phyloP scores from a whole-genome alignment of 92 coral and sea anemone species.

The Umimayanthus chanpuru region DNA sequence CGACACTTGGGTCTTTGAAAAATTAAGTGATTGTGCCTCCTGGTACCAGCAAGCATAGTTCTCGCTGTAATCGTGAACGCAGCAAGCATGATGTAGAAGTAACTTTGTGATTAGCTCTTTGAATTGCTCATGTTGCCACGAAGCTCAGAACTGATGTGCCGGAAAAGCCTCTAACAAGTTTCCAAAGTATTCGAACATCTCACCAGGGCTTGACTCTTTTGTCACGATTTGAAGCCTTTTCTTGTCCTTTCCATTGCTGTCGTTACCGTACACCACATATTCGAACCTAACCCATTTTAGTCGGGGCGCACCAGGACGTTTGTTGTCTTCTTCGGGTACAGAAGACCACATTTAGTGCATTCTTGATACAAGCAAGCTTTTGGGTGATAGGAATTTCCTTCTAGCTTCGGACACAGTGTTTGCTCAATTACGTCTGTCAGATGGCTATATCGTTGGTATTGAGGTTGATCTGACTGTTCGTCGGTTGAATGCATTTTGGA shows the following conservation, averaged over 20 bases:
- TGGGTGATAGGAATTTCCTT: neutral
- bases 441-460: constrained; percentile 12
- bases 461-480: constrained; percentile 1
- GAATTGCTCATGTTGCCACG: constrained; percentile 57
- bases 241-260: constrained; percentile 31
- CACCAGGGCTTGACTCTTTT: constrained; percentile 58
- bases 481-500: constrained; percentile 6
- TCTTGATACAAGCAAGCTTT: neutral
- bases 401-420: constrained; percentile 11
- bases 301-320: constrained; percentile 38
- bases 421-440: constrained; percentile 7
- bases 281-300: constrained; percentile 61
- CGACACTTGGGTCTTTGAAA: constrained; percentile 51
- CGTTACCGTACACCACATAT: constrained; percentile 37
- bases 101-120: constrained; percentile 37
- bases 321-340: constrained; percentile 35
- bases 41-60: constrained; percentile 52
- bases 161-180: constrained; percentile 46
- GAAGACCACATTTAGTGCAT: constrained; percentile 35
- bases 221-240: constrained; percentile 48
- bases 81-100: constrained; percentile 48
- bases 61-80: constrained; percentile 52
- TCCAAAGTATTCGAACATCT: constrained; percentile 54
- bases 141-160: constrained; percentile 66
- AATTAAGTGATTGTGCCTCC: constrained; percentile 36